These are phyloP conservation scores for Zosterops japonicus DNA, from an alignment of 2,113 vertebrate species.

Conservation along the genomic window DNA sequence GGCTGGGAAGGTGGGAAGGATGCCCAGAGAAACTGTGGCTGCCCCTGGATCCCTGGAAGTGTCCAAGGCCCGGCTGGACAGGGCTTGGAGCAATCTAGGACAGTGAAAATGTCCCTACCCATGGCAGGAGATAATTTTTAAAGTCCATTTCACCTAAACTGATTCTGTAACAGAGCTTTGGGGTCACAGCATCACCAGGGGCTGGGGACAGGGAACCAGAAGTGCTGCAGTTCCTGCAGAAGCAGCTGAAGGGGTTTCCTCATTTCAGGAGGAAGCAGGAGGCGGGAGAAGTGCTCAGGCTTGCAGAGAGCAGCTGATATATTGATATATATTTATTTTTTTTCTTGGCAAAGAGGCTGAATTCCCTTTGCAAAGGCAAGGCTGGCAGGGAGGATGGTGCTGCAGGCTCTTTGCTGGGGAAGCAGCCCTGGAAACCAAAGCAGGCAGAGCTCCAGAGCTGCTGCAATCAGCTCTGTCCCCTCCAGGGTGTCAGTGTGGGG, in stretches of 20 bases:
- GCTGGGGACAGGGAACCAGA: not conserved
- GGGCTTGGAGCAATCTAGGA: not conserved
- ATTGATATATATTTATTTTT: not conserved
- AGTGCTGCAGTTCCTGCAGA: not conserved
- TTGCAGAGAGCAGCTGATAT: not conserved
- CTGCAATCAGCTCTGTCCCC: not conserved
- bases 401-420: not conserved
- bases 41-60: not conserved
- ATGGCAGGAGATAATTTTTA: accelerated
- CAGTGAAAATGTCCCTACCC: accelerated
- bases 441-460: not conserved
- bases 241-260: not conserved
- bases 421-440: not conserved
- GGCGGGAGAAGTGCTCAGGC: not conserved
- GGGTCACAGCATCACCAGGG: not conserved
- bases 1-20: accelerated
- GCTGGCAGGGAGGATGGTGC: not conserved
- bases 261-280: accelerated
- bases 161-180: not conserved
- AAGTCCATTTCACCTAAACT: not conserved
- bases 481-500: not conserved
- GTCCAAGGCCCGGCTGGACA: accelerated
- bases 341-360: not conserved
- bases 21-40: not conserved
- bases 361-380: not conserved